phyloP scores from a whole-genome alignment of 1,140 invertebrate genomes.

The Calosoma granatense region DNA sequence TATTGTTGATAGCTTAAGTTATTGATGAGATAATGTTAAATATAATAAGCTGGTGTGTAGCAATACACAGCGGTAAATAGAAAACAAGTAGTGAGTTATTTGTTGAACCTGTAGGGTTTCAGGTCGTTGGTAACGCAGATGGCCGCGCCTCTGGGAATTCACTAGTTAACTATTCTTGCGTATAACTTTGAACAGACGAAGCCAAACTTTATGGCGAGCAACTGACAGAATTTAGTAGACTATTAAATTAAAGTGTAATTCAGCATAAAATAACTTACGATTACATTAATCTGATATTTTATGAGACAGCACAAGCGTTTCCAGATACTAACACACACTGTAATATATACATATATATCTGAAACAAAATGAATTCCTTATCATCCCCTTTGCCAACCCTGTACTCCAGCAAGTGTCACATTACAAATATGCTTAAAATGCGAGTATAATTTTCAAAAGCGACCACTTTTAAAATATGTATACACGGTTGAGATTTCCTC shows the following conservation, averaged over 20 bases:
- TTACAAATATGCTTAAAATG: neutral
- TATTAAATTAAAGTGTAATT: neutral
- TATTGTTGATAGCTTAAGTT: too few relatives aligned
- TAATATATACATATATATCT: neutral
- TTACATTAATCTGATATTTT: neutral
- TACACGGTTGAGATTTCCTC: neutral
- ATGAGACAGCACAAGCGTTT: too few relatives aligned
- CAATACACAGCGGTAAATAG: too few relatives aligned
- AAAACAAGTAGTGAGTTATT: too few relatives aligned
- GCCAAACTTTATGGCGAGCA: neutral
- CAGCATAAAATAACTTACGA: neutral
- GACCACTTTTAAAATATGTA: neutral
- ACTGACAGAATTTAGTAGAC: neutral
- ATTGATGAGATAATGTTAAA: too few relatives aligned
- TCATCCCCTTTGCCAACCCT: neutral
- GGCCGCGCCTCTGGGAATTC: neutral
- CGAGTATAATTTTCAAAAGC: conserved; percentile 1
- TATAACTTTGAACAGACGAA: neutral
- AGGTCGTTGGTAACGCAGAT: too few relatives aligned
- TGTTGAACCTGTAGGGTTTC: too few relatives aligned
- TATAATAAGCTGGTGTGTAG: too few relatives aligned
- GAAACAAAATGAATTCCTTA: neutral
- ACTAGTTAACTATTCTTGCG: neutral
- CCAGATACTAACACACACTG: too few relatives aligned
- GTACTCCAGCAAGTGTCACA: neutral